Percentiles rank a stretch among this genome's conserved stretches.
phyloP scores from a whole-genome alignment of 2,888 invertebrate genomes.

The Gasteruption jaculator region DNA sequence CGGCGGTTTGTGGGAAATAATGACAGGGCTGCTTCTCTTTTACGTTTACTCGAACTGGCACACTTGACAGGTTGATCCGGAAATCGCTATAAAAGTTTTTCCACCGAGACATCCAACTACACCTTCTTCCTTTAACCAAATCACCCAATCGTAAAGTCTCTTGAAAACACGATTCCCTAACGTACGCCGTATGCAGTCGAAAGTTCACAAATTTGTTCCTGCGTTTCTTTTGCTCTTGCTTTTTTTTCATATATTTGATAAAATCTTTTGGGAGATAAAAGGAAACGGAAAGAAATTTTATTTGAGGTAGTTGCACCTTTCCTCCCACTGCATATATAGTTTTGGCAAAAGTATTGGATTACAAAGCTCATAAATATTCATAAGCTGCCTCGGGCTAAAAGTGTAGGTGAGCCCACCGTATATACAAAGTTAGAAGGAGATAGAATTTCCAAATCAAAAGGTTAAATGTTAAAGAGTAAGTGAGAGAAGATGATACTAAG shows the following conservation, averaged over 20 bases:
- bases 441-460: conserved; percentile 9
- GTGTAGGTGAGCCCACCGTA: conserved; percentile 29
- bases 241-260: too few relatives aligned
- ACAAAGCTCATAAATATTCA: conserved; percentile 40
- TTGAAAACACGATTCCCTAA: too few relatives aligned
- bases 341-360: conserved; percentile 29
- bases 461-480: conserved; percentile 19
- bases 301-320: too few relatives aligned
- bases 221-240: too few relatives aligned
- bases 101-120: conserved; percentile 30
- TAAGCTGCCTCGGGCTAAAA: conserved; percentile 23
- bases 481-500: conserved; percentile 14
- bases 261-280: too few relatives aligned
- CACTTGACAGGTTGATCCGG: conserved; percentile 33
- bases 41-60: conserved; percentile 9
- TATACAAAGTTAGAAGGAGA: conserved; percentile 5
- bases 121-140: conserved; percentile 23
- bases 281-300: too few relatives aligned
- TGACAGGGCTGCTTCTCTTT: conserved; percentile 40
- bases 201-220: too few relatives aligned
- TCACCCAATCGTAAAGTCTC: background rate
- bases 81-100: conserved; percentile 33
- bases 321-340: too few relatives aligned
- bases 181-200: too few relatives aligned
- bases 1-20: conserved; percentile 46